Evolutionary conservation across 2,113 vertebrate species (phyloP).

Genomic region (Xyliphius kryptos): DNA sequence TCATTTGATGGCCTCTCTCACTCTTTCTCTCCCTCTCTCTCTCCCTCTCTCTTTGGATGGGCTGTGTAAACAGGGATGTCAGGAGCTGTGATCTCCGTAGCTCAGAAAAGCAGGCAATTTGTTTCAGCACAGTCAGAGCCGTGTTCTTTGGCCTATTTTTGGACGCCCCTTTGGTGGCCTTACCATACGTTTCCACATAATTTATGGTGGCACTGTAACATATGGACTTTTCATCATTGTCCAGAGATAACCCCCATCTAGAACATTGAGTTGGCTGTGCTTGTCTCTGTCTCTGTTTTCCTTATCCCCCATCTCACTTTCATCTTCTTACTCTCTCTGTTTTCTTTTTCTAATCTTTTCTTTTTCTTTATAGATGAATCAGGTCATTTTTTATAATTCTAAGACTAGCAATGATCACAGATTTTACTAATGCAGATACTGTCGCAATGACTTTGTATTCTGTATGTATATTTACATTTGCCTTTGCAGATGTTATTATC

Average conservation of each 20-base stretch:
- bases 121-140: conserved; percentile 69
- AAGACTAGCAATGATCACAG: too few relatives aligned
- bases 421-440: too few relatives aligned
- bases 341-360: not conserved
- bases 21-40: conserved; percentile 9
- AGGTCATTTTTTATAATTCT: not conserved
- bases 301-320: not conserved
- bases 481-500: too few relatives aligned
- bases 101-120: conserved; percentile 75
- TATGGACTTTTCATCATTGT: conserved; percentile 81
- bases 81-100: conserved; percentile 69
- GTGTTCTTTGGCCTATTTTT: conserved; percentile 76
- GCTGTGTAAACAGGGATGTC: conserved; percentile 71
- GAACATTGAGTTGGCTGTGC: conserved; percentile 38
- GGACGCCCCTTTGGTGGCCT: conserved; percentile 71
- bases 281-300: conserved; percentile 6
- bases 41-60: conserved; percentile 48
- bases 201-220: conserved; percentile 76
- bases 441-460: too few relatives aligned
- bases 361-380: not conserved
- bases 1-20: conserved; percentile 14
- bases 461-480: too few relatives aligned
- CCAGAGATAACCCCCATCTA: conserved; percentile 66
- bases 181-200: conserved; percentile 73
- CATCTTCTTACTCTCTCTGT: not conserved